These are phyloP conservation scores for Palythoa heliodiscus DNA, from an alignment of 92 coral and sea anemone genomes.

Conservation along the genomic window DNA sequence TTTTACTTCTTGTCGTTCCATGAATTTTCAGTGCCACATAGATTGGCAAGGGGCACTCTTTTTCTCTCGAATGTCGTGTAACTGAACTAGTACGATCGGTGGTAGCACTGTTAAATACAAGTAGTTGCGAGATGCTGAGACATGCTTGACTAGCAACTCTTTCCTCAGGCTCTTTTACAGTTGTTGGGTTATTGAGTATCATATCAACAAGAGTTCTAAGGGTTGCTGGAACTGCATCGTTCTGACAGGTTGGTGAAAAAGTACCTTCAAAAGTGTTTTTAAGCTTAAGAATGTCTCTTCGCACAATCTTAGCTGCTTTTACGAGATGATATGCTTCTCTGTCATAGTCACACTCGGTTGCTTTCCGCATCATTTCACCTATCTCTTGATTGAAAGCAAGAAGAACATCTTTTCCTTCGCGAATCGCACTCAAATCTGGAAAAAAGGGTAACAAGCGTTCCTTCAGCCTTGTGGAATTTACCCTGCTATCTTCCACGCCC, in stretches of 20 bases:
- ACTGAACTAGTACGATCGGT: conserved; percentile 27
- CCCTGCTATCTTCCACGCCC: conserved; percentile 39
- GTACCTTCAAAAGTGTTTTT: conserved; percentile 7
- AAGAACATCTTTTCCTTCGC: conserved; percentile 48
- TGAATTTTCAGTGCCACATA: no score
- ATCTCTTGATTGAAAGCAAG: conserved; percentile 39
- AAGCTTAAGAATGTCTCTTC: conserved; percentile 11
- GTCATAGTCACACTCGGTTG: conserved; percentile 36
- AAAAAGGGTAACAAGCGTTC: conserved; percentile 30
- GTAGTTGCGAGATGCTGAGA: conserved; percentile 47
- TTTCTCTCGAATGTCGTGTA: conserved; percentile 27
- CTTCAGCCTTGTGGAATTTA: conserved; percentile 60
- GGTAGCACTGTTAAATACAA: conserved; percentile 42
- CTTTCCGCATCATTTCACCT: conserved; percentile 45
- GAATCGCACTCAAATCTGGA: conserved; percentile 48
- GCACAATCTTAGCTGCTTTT: not conserved
- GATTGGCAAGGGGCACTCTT: no score
- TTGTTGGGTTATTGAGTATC: conserved; percentile 12
- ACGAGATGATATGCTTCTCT: conserved; percentile 44
- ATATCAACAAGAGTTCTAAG: conserved; percentile 14
- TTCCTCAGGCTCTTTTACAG: conserved; percentile 14
- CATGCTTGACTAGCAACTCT: conserved; percentile 50
- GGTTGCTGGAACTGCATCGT: conserved; percentile 22
- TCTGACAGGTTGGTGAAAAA: conserved; percentile 29
- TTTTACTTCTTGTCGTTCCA: no score